Conservation (phyloP, 2,888 invertebrate species). For the Nymphalis urticae region DNA sequence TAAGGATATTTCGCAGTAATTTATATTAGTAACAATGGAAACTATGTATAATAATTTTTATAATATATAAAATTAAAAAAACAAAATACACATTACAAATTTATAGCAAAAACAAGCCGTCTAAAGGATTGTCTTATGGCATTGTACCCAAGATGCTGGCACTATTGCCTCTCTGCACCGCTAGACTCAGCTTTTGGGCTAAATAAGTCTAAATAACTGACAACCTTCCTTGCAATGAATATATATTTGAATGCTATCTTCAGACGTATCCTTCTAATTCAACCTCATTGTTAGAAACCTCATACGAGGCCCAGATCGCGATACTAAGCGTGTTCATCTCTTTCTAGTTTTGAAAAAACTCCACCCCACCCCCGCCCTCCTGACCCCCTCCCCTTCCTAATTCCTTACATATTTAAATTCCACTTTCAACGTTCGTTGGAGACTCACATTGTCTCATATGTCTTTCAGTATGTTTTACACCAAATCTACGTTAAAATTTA, state of each 20-base stretch:
- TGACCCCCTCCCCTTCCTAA: slow-evolving; percentile 65
- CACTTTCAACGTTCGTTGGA: slow-evolving; percentile 71
- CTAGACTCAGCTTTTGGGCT: too few relatives aligned
- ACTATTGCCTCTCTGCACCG: too few relatives aligned
- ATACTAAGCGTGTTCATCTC: slow-evolving; percentile 81
- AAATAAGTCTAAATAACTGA: too few relatives aligned
- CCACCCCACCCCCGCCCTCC: slow-evolving; percentile 40
- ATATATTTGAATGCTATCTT: slow-evolving; percentile 44
- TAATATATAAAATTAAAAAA: too few relatives aligned
- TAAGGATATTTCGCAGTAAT: too few relatives aligned
- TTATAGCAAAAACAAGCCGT: too few relatives aligned
- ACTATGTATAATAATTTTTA: too few relatives aligned
- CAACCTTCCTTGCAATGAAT: too few relatives aligned
- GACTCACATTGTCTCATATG: slow-evolving; percentile 77
- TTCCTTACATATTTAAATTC: slow-evolving; percentile 82
- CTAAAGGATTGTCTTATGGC: too few relatives aligned
- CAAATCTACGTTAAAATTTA: slow-evolving; percentile 40
- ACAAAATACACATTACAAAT: too few relatives aligned
- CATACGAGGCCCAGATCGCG: slow-evolving; percentile 67
- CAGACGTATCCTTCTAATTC: slow-evolving; percentile 53
- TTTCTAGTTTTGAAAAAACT: slow-evolving; percentile 80
- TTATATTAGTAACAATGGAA: too few relatives aligned
- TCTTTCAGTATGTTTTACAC: slow-evolving; percentile 60
- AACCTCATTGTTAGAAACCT: slow-evolving; percentile 38
- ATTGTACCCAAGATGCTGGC: too few relatives aligned